phyloP scores from a whole-genome alignment of 1,140 invertebrate genomes.

The Drosophila ohnishii region DNA sequence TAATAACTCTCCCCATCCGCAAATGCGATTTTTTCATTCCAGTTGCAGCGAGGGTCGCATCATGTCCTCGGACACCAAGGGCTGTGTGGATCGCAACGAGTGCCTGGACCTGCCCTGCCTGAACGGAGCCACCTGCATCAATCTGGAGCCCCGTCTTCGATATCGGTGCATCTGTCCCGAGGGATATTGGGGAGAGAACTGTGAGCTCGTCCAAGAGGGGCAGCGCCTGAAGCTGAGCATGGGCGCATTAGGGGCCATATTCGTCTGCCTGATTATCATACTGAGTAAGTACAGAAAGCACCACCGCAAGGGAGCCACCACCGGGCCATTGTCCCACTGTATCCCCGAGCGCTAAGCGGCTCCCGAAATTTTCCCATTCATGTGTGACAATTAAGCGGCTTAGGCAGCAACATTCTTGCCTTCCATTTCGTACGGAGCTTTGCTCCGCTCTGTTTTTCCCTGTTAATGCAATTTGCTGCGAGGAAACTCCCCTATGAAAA shows the following conservation, averaged over 20 bases:
- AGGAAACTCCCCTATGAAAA: slow-evolving; percentile 25
- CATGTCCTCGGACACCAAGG: slow-evolving; percentile 85
- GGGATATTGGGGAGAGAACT: slow-evolving; percentile 87
- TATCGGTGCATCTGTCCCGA: slow-evolving; percentile 85
- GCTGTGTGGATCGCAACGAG: slow-evolving; percentile 86
- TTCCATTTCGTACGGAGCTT: not conserved
- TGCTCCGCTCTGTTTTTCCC: slow-evolving; percentile 49
- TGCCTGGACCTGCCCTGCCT: slow-evolving; percentile 86
- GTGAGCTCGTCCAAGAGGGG: slow-evolving; percentile 86
- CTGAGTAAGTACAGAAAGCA: slow-evolving; percentile 84
- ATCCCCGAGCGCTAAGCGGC: slow-evolving; percentile 40
- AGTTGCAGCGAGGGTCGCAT: slow-evolving; percentile 86
- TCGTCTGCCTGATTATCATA: slow-evolving; percentile 86
- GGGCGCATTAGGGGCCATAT: slow-evolving; percentile 86
- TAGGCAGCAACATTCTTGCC: slow-evolving; percentile 52
- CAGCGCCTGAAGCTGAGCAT: slow-evolving; percentile 86
- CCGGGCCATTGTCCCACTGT: not conserved
- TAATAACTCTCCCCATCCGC: slow-evolving; percentile 15
- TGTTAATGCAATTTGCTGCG: slow-evolving; percentile 74
- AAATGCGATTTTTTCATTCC: slow-evolving; percentile 12
- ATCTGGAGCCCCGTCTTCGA: slow-evolving; percentile 84
- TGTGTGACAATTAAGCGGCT: slow-evolving; percentile 75
- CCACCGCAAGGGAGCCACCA: not conserved
- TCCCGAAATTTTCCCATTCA: slow-evolving; percentile 52
- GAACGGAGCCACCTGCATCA: slow-evolving; percentile 86